These are phyloP conservation scores for Bettongia penicillata DNA, from an alignment of 2,113 vertebrate genomes.

Conservation along the genomic window DNA sequence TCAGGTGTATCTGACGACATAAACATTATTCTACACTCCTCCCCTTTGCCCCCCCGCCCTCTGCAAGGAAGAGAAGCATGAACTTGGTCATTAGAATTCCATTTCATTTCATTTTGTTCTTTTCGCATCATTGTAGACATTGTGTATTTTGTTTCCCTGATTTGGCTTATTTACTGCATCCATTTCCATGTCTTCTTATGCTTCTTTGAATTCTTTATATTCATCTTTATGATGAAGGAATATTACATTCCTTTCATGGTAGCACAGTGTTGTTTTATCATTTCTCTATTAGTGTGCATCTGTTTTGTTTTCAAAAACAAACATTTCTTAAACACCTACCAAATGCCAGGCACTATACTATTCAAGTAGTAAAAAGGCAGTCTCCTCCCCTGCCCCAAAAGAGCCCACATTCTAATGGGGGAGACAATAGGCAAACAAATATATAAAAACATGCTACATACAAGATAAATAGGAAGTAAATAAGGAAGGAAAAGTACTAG, in stretches of 20 bases:
- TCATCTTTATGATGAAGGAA: background rate
- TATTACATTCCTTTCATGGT: background rate
- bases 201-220: background rate
- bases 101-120: background rate
- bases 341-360: background rate
- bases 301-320: background rate
- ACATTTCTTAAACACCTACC: too few species aligned
- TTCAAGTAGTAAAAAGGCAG: background rate
- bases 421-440: too few species aligned
- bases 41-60: background rate
- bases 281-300: background rate
- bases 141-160: background rate
- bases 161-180: background rate
- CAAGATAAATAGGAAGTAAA: background rate
- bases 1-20: background rate
- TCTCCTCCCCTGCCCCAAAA: background rate
- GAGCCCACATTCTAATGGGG: background rate
- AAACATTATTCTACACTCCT: background rate
- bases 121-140: background rate
- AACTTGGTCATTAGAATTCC: too few species aligned
- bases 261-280: background rate
- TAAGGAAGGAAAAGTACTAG: too few species aligned
- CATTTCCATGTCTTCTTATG: background rate
- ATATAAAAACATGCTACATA: background rate
- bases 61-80: background rate